These are phyloP conservation scores for Myripristis jacobus DNA, from an alignment of 2,797 vertebrate genomes.

Conservation along the genomic window DNA sequence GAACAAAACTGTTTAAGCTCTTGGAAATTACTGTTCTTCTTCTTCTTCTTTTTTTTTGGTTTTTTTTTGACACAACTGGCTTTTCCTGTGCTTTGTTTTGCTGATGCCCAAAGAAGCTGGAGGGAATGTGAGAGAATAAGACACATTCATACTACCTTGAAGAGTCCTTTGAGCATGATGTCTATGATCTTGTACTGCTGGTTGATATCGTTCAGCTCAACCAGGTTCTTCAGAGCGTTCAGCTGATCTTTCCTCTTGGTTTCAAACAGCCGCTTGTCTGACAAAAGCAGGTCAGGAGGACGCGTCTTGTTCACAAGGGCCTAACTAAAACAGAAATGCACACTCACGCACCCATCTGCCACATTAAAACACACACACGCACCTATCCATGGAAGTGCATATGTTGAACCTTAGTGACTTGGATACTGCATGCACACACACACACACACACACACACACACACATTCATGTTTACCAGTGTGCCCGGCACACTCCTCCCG, in stretches of 20 bases:
- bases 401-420: background rate
- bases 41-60: background rate
- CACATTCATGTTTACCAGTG: background rate
- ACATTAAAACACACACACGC: slow-evolving; percentile 4
- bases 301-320: slow-evolving; percentile 14
- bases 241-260: slow-evolving; percentile 98
- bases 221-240: slow-evolving; percentile 94
- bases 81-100: slow-evolving; percentile 5
- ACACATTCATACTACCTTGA: slow-evolving; percentile 85
- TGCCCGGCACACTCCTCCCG: background rate
- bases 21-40: background rate
- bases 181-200: slow-evolving; percentile 99
- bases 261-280: slow-evolving; percentile 98
- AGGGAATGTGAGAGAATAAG: background rate
- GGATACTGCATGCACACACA: background rate
- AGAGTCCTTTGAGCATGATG: slow-evolving; percentile 98
- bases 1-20: slow-evolving; percentile 1
- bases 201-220: slow-evolving; percentile 95
- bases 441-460: background rate
- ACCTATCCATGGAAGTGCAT: background rate
- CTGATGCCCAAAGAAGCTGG: background rate
- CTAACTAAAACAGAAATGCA: slow-evolving; percentile 1
- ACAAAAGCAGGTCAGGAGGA: slow-evolving; percentile 67
- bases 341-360: slow-evolving; percentile 20
- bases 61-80: background rate